Percentiles rank a stretch among this genome's conserved stretches.
These are phyloP conservation scores for Myopa tessellatipennis DNA, from an alignment of 2,888 invertebrate species.

Conservation along the genomic window DNA sequence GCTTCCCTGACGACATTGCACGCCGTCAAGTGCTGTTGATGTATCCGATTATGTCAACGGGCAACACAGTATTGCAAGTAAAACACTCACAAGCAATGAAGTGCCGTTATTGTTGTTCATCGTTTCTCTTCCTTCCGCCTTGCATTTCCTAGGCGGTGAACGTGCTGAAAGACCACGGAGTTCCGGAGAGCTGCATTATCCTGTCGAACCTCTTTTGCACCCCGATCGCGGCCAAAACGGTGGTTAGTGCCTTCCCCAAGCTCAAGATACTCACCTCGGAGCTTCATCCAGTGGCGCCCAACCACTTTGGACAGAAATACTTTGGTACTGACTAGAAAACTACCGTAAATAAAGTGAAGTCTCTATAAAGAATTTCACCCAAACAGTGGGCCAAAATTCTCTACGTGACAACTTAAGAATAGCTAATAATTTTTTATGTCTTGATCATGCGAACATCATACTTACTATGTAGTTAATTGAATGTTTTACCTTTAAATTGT, in stretches of 20 bases:
- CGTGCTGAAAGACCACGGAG: conserved; percentile 93
- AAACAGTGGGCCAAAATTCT: not conserved
- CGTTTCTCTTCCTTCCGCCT: conserved; percentile 40
- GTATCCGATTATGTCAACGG: conserved; percentile 99
- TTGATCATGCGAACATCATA: not conserved
- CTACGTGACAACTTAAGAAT: too few species aligned
- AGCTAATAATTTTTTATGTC: not conserved
- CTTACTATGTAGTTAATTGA: not conserved
- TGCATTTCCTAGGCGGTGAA: conserved; percentile 81
- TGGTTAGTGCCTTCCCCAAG: conserved; percentile 86
- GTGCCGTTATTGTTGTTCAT: not conserved
- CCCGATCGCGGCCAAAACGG: conserved; percentile 86
- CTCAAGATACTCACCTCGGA: conserved; percentile 97
- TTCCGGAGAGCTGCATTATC: conserved; percentile 93
- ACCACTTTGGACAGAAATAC: conserved; percentile 98
- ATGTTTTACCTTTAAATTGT: not conserved
- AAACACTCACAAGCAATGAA: not conserved
- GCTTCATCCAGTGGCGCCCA: conserved; percentile 93
- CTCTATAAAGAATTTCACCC: not conserved
- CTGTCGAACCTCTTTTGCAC: conserved; percentile 98
- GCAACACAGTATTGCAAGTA: conserved; percentile 90
- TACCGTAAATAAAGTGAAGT: not conserved
- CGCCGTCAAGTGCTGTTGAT: conserved; percentile 90
- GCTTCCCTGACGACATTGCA: conserved; percentile 96
- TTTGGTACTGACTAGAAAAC: conserved; percentile 93